Base-by-base conservation (phyloP, 2,797 vertebrate genomes). In the Xerus rutilus region DNA sequence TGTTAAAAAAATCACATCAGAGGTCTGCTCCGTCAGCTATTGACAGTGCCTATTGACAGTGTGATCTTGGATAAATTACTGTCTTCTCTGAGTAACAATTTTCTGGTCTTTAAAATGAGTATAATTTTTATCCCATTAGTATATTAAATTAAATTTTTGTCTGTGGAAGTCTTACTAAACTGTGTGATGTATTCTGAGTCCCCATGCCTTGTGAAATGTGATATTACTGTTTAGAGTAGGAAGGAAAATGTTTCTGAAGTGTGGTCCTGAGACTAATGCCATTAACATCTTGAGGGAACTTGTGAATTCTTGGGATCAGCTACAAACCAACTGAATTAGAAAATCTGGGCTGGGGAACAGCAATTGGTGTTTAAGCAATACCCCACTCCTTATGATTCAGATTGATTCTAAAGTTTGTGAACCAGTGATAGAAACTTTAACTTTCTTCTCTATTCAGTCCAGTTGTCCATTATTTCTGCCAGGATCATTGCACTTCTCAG, bases 81-180 rank as follows among this genome's bases (percentile, higher is more conserved):
- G 7, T 43, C 17, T 77, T 65, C 43, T 81, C 54, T 72, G 57
- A 67, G 2, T 43, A 74, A 92, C 11, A 39, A 20, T 85, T 62
- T 92, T 49, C 43, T 73, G 7, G 49, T 35, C 32, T 85, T 85
- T 76, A 84, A 91, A 88, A 93, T 81, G 70, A 95, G 8, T 14
- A n/a, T 65, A 84, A 45, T 62, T 86, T n/a, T 47, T 77, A 13
- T 74, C 5, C 18, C 85, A 2, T n/a, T 74, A 14, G 11, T 35
- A 35, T 65, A 59, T 57, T 59, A 81, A 77, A 59, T 85, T 57
- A 72, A 65, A 25, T 35, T 76, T 72, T 82, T 77, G 13, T 35
- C 45, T 81, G 8, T 77, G 62, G 73, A 89, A 92, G 32, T 5
- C 18, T 87, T 54, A 62, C 45, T 69, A 70, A 84, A 49, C 8